Conservation (phyloP, 2,113 vertebrate species). For the Hoplias malabaricus region DNA sequence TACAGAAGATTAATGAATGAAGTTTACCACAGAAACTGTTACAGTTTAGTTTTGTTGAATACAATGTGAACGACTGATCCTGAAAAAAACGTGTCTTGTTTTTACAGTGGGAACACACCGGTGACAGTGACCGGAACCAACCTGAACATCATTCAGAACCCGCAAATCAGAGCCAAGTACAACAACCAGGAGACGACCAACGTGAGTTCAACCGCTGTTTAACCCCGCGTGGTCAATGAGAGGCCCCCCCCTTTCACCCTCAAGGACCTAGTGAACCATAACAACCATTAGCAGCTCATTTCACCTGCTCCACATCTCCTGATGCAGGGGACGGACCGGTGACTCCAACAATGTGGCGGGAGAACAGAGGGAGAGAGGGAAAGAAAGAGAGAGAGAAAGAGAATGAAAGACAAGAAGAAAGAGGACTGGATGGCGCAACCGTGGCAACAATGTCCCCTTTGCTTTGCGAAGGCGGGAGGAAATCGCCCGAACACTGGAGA, state of each 20-base stretch:
- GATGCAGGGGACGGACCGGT: conserved; percentile 8
- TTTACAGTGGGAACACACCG: conserved; percentile 88
- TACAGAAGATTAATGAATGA: no score
- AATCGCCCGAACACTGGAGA: conserved; percentile 44
- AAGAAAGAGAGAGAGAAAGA: conserved; percentile 20
- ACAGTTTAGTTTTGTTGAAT: no score
- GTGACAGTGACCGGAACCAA: conserved; percentile 93
- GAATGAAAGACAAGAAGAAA: conserved; percentile 12
- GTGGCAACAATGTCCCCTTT: conserved; percentile 41
- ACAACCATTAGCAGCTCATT: conserved; percentile 35
- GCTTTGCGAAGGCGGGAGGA: conserved; percentile 39
- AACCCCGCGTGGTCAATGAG: conserved; percentile 4
- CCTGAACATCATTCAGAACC: conserved; percentile 95
- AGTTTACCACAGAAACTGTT: no score
- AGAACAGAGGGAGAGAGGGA: conserved; percentile 41
- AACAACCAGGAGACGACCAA: conserved; percentile 90
- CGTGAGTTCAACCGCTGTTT: conserved; percentile 74
- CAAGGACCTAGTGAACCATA: conserved; percentile 18
- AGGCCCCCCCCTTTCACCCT: conserved; percentile 21
- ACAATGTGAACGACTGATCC: no score
- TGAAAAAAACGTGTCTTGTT: background rate
- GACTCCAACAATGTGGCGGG: conserved; percentile 11
- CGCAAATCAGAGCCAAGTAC: conserved; percentile 94
- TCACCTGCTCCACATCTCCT: conserved; percentile 30
- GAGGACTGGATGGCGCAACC: conserved; percentile 31